Evolutionary conservation across 2,113 vertebrate genomes (phyloP), one percentile per base, ranked within the genome.

Genomic region (Muscicapa adusta): DNA sequence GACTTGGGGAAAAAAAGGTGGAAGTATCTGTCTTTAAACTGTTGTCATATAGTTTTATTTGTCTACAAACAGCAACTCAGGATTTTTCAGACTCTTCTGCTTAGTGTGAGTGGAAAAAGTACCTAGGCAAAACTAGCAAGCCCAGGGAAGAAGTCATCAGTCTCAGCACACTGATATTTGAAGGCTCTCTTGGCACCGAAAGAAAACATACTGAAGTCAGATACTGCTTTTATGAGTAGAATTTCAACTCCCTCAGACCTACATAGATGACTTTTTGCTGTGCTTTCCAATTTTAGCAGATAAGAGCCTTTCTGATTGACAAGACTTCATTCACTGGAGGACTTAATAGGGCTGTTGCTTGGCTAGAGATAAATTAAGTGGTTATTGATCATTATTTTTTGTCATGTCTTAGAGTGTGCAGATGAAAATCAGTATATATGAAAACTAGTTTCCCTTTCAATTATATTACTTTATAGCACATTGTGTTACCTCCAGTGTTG

Each of bases 1-100:
- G 0, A 51, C 36, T 43, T 4, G 8, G 6, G 17, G 11, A 24
- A 43, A 31, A 50, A 54, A 5, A 65, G 3, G 2, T 25, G 14
- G 15, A 45, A 1, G 2, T 48, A 3, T 56, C 28, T 81, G 23
- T 25, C 33, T 65, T 73, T 62, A 54, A 77, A 47, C 5, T 67
- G 10, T 42, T 83, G 19, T 7, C 29, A 61, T 5, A 34, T 14
- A 47, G 2, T n/a, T 7, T 36, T 71, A 36, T 33, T 86, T 68
- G 16, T 53, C 25, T 53, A 33, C 7, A 58, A 40, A 75, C 1
- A 65, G 7, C 2, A 29, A 20, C n/a, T 65, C 20, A 34, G 26
- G 14, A 50, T 75, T 68, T 82, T 7, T 75, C 22, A 77, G 6
- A 47, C 14, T 74, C 7, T 40, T 61, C 7, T 19, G 29, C 8